Conservation (phyloP, 2,113 vertebrate genomes). For the Gobiocypris rarus region DNA sequence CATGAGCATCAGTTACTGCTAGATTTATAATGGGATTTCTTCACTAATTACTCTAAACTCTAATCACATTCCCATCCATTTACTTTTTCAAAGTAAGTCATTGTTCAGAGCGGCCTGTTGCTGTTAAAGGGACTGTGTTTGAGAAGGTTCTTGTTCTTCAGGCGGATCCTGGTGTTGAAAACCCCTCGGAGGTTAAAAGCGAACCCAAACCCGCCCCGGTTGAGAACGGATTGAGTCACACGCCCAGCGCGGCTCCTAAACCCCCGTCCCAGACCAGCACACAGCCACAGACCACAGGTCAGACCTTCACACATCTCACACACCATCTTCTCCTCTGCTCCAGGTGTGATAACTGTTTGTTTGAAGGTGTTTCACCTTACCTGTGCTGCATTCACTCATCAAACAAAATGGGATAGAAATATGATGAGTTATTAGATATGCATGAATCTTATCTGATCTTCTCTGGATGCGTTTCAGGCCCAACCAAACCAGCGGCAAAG, state of each 20-base stretch:
- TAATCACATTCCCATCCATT: neutral
- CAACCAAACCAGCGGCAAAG: constrained; percentile 89
- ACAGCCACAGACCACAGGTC: constrained; percentile 80
- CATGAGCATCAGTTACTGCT: neutral
- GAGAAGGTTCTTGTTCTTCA: constrained; percentile 60
- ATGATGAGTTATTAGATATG: neutral
- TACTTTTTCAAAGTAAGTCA: too few relatives aligned
- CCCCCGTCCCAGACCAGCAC: constrained; percentile 81
- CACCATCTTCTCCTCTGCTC: too few relatives aligned
- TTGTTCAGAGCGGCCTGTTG: neutral
- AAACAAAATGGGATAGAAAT: neutral
- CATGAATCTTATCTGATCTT: neutral
- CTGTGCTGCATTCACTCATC: too few relatives aligned
- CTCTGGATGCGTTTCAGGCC: constrained; percentile 74
- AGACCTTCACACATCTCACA: constrained; percentile 66
- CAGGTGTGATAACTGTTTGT: too few relatives aligned
- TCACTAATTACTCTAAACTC: constrained; percentile 10
- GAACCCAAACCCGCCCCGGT: constrained; percentile 85
- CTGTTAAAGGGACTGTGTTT: too few relatives aligned
- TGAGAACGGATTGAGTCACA: constrained; percentile 89
- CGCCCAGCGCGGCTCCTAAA: constrained; percentile 80
- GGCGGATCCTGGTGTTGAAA: constrained; percentile 82
- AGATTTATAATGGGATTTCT: neutral
- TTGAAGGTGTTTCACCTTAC: too few relatives aligned
- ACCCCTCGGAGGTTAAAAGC: constrained; percentile 80